These are phyloP conservation scores for Branchipolynoe longqiensis DNA, from an alignment of 2,888 invertebrate species.

Conservation along the genomic window DNA sequence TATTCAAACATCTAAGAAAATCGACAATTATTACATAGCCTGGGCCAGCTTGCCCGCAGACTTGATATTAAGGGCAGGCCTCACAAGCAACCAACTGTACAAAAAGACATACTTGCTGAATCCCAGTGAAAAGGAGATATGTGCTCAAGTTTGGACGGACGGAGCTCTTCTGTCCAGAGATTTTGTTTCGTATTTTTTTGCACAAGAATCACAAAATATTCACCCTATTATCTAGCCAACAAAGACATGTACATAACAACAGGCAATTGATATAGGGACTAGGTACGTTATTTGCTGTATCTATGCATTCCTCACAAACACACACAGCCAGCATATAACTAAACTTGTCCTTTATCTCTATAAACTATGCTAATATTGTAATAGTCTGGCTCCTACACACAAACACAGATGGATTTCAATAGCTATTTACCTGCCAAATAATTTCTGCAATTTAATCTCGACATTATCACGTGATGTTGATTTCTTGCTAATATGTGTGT, in stretches of 20 bases:
- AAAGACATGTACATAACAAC: conserved; percentile 51
- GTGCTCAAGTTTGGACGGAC: conserved; percentile 57
- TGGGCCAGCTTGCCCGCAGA: conserved; percentile 19
- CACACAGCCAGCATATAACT: conserved; percentile 49
- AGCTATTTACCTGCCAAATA: conserved; percentile 16
- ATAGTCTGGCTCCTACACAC: conserved; percentile 51
- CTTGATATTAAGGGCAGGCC: not conserved
- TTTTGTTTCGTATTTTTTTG: conserved; percentile 50
- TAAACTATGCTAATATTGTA: conserved; percentile 41
- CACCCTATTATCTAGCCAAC: conserved; percentile 53
- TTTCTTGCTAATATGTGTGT: not conserved
- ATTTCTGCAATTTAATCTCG: conserved; percentile 34
- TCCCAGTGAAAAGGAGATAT: conserved; percentile 57
- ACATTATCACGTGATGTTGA: not conserved
- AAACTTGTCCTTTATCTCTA: conserved; percentile 35
- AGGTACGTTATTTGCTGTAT: conserved; percentile 41
- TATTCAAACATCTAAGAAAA: conserved; percentile 57
- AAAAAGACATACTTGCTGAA: conserved; percentile 55
- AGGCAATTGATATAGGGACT: conserved; percentile 44
- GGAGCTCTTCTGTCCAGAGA: too few relatives aligned
- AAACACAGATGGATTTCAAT: too few relatives aligned
- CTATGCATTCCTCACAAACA: conserved; percentile 33
- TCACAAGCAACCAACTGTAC: conserved; percentile 57
- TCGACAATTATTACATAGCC: conserved; percentile 50
- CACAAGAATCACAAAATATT: conserved; percentile 58